Conservation (phyloP, 92 coral and sea anemone species). For the Pocillopora meandrina region DNA sequence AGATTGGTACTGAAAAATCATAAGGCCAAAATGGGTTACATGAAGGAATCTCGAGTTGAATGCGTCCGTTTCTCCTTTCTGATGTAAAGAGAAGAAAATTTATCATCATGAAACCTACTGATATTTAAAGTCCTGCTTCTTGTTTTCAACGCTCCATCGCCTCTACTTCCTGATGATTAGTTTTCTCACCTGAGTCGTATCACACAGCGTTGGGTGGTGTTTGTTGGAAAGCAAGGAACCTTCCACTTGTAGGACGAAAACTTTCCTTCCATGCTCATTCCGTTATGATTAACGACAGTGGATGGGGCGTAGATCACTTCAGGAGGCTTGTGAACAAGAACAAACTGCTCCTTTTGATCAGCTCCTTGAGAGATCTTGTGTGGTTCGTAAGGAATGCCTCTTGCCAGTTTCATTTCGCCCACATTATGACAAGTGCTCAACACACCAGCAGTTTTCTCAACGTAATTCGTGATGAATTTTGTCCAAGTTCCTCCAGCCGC, state of each 20-base stretch:
- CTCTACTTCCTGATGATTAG: not conserved
- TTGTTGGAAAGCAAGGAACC: constrained; percentile 24
- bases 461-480: constrained; percentile 62
- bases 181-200: constrained; percentile 71
- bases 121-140: too few relatives aligned
- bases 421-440: constrained; percentile 59
- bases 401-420: constrained; percentile 37
- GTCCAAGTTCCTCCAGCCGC: constrained; percentile 74
- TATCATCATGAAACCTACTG: too few relatives aligned
- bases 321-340: constrained; percentile 1
- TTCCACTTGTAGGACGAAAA: constrained; percentile 39
- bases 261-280: constrained; percentile 35
- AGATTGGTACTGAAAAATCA: too few relatives aligned
- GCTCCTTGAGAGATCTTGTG: constrained; percentile 22
- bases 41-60: too few relatives aligned
- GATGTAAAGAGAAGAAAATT: too few relatives aligned
- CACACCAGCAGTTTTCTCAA: constrained; percentile 68
- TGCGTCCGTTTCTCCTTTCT: too few relatives aligned
- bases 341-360: constrained; percentile 7
- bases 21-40: too few relatives aligned
- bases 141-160: too few relatives aligned
- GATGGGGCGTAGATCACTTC: constrained; percentile 32
- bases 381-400: constrained; percentile 27
- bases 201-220: constrained; percentile 25
- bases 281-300: constrained; percentile 32